These are phyloP conservation scores for Baronia brevicornis DNA, from an alignment of 2,888 invertebrate species.

Conservation along the genomic window DNA sequence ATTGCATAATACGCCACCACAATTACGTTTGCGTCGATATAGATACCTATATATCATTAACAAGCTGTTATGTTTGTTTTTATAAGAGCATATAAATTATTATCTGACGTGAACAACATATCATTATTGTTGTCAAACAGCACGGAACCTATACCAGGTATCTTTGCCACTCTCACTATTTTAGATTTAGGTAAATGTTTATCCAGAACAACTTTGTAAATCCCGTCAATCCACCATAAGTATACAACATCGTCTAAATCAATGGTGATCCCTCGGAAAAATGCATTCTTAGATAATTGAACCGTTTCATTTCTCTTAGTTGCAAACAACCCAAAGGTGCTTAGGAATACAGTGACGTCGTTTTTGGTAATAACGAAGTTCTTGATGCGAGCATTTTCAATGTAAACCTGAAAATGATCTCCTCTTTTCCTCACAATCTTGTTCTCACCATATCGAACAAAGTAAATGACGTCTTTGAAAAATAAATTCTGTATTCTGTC, in stretches of 20 bases:
- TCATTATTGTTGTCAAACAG: conserved; percentile 55
- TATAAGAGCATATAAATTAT: conserved; percentile 36
- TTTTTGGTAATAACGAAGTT: conserved; percentile 52
- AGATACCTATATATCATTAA: too few relatives aligned
- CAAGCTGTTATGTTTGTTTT: conserved; percentile 26
- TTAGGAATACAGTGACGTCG: conserved; percentile 43
- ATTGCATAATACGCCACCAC: too few relatives aligned
- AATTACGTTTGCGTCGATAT: too few relatives aligned
- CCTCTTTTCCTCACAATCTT: conserved; percentile 48
- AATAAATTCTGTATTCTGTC: conserved; percentile 45
- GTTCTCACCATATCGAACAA: conserved; percentile 35
- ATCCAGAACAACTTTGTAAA: conserved; percentile 46
- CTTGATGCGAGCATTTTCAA: conserved; percentile 39
- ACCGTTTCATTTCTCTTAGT: conserved; percentile 33
- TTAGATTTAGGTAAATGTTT: conserved; percentile 35
- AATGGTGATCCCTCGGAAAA: conserved; percentile 49
- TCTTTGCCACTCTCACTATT: conserved; percentile 37
- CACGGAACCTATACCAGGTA: conserved; percentile 45
- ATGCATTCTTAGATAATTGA: conserved; percentile 46
- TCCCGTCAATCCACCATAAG: conserved; percentile 61
- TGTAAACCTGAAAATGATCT: conserved; percentile 36
- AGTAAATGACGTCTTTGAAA: conserved; percentile 49
- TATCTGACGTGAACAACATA: conserved; percentile 45
- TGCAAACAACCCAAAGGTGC: conserved; percentile 44
- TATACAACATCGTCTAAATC: conserved; percentile 50